Percentiles rank a stretch among this genome's conserved stretches.
phyloP scores from a whole-genome alignment of 1,140 invertebrate genomes.

The Zelostemma sp. region DNA sequence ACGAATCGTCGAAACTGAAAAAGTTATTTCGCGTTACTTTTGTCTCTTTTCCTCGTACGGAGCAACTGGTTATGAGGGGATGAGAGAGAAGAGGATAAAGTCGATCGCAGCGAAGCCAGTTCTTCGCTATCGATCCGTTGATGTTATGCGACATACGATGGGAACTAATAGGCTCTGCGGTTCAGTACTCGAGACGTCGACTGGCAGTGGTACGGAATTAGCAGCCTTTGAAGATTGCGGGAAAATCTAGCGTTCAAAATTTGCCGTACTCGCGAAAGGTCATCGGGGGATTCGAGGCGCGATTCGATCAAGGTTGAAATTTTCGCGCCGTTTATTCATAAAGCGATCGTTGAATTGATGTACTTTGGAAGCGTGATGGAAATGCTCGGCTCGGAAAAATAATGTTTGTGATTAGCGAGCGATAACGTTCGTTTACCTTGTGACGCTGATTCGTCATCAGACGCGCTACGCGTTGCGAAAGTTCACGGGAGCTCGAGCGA shows the following conservation, averaged over 20 bases:
- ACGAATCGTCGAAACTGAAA: slow-evolving; percentile 25
- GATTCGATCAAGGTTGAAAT: too few relatives aligned
- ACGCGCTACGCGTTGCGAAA: slow-evolving; percentile 6
- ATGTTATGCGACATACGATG: slow-evolving; percentile 39
- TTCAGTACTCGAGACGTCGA: slow-evolving; percentile 35
- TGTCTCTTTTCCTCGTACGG: too few relatives aligned
- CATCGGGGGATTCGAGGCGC: too few relatives aligned
- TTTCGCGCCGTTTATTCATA: too few relatives aligned
- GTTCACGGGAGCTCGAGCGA: slow-evolving; percentile 14
- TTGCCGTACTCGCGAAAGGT: too few relatives aligned
- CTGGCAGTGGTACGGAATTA: slow-evolving; percentile 16
- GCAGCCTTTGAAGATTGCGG: slow-evolving; percentile 7
- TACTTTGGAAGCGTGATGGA: too few relatives aligned
- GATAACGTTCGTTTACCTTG: slow-evolving; percentile 13
- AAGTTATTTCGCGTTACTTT: too few relatives aligned
- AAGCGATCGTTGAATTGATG: too few relatives aligned
- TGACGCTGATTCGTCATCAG: slow-evolving; percentile 2
- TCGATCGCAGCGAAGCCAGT: slow-evolving; percentile 37
- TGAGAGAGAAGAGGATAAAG: slow-evolving; percentile 12
- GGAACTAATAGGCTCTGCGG: slow-evolving; percentile 45
- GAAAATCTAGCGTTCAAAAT: too few relatives aligned
- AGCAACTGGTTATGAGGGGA: too few relatives aligned
- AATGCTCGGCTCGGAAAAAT: too few relatives aligned
- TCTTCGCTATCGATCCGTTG: slow-evolving; percentile 39
- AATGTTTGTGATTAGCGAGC: too few relatives aligned